These are phyloP conservation scores for Callosobruchus maculatus DNA, from an alignment of 2,888 invertebrate species.

Conservation along the genomic window DNA sequence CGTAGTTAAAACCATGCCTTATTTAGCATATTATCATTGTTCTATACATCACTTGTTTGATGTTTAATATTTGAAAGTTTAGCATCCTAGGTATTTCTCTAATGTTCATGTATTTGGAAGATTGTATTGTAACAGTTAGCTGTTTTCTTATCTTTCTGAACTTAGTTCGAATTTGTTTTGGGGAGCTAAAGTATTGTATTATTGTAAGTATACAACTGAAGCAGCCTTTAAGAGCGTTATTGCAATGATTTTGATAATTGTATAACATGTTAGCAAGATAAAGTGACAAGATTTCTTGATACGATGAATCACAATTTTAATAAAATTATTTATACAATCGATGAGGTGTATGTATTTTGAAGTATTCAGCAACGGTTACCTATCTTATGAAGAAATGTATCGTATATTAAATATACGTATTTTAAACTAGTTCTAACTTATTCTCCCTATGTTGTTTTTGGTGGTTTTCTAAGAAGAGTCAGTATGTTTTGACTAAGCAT, in stretches of 20 bases:
- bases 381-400: not conserved
- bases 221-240: not conserved
- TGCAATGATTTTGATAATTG: not conserved
- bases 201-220: too few relatives aligned
- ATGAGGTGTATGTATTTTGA: not conserved
- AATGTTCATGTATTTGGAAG: too few relatives aligned
- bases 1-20: too few relatives aligned
- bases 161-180: too few relatives aligned
- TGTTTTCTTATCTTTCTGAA: too few relatives aligned
- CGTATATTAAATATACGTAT: not conserved
- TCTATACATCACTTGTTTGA: too few relatives aligned
- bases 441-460: not conserved
- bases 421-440: not conserved
- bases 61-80: too few relatives aligned
- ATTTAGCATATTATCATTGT: too few relatives aligned
- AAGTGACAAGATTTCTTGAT: not conserved
- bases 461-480: not conserved
- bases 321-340: not conserved
- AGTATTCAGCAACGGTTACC: not conserved
- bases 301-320: not conserved
- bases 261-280: not conserved
- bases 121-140: too few relatives aligned
- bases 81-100: too few relatives aligned
- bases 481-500: not conserved
- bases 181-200: too few relatives aligned